Percentiles rank a stretch among this genome's conserved stretches.
These are phyloP conservation scores for Saxicola maurus DNA, from an alignment of 2,797 vertebrate species.

Conservation along the genomic window DNA sequence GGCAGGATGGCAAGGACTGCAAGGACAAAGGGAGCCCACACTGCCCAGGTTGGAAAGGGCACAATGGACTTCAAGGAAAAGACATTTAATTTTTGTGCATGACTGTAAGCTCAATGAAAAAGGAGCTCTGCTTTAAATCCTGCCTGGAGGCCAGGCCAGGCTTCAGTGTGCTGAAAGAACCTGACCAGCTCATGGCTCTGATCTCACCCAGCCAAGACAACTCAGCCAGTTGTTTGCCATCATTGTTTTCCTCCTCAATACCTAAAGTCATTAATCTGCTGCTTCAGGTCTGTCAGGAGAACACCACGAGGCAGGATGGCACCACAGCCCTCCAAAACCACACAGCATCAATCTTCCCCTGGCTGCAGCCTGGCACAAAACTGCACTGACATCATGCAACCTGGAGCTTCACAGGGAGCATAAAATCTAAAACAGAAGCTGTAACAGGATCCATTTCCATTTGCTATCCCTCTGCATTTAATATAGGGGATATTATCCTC, in stretches of 20 bases:
- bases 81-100: not conserved
- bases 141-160: not conserved
- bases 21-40: fast-evolving
- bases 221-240: not conserved
- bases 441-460: not conserved
- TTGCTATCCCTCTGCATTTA: not conserved
- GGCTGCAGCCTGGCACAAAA: not conserved
- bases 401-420: not conserved
- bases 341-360: not conserved
- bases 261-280: not conserved
- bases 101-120: not conserved
- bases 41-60: not conserved
- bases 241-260: not conserved
- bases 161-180: not conserved
- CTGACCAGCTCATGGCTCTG: not conserved
- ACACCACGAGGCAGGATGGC: fast-evolving
- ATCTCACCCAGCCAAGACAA: not conserved
- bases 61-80: not conserved
- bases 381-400: not conserved
- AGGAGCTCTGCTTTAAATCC: not conserved
- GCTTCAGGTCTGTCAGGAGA: not conserved
- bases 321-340: not conserved
- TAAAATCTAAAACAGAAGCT: conserved; percentile 9
- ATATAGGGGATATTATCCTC: not conserved
- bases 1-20: not conserved